Conservation (phyloP, 1,140 invertebrate species). For the Lamellibrachia luymesi region DNA sequence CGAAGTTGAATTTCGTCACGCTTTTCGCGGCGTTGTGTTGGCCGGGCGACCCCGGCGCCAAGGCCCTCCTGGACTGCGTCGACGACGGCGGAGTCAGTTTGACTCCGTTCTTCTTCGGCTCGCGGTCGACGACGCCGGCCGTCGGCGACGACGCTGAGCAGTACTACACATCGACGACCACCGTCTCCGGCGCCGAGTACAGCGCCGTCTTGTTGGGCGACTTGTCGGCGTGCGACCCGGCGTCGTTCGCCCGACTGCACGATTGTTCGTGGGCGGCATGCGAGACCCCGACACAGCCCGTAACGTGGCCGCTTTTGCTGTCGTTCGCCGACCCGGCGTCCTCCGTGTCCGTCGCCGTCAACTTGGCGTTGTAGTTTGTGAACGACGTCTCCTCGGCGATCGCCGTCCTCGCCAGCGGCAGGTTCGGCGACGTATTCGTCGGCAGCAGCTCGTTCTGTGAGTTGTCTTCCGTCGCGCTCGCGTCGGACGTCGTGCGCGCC, state of each 20-base stretch:
- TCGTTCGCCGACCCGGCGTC: conserved; percentile 58
- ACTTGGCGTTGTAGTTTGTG: conserved; percentile 44
- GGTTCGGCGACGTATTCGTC: conserved; percentile 58
- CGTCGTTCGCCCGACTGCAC: conserved; percentile 69
- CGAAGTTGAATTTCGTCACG: conserved; percentile 71
- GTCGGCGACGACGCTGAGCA: conserved; percentile 17
- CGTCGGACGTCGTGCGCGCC: conserved; percentile 18
- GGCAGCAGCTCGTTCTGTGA: conserved; percentile 76
- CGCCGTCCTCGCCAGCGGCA: background rate
- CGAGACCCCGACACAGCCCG: conserved; percentile 68
- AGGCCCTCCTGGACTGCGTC: background rate
- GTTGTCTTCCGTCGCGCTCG: conserved; percentile 78
- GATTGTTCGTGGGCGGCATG: conserved; percentile 66
- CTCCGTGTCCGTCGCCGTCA: conserved; percentile 61
- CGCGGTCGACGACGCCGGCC: conserved; percentile 29
- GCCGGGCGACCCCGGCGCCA: conserved; percentile 34
- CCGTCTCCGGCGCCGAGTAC: conserved; percentile 27
- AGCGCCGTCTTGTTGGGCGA: background rate
- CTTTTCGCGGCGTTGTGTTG: conserved; percentile 41
- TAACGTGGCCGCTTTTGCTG: conserved; percentile 55
- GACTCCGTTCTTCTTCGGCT: conserved; percentile 29
- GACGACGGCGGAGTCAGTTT: conserved; percentile 32
- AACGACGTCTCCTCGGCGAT: conserved; percentile 24
- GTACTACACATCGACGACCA: conserved; percentile 21
- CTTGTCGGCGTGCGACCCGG: conserved; percentile 73